phyloP scores from a whole-genome alignment of 2,797 vertebrate genomes.

The Halcyon badia region DNA sequence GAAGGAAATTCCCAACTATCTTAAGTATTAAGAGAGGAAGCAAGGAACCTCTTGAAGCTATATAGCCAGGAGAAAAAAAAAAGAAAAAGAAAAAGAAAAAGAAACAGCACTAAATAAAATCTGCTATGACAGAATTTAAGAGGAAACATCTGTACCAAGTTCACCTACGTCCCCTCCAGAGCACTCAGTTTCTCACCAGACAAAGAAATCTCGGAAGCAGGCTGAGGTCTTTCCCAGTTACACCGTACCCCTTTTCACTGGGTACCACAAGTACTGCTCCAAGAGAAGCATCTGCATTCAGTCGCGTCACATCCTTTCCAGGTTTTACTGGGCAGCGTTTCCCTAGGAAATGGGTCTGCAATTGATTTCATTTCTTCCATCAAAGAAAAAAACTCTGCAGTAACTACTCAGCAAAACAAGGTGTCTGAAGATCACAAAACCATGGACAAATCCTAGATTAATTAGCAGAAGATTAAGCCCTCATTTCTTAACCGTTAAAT shows the following conservation, averaged over 20 bases:
- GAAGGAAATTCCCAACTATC: background rate
- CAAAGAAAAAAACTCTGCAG: background rate
- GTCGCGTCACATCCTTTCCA: accelerated
- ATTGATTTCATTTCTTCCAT: accelerated
- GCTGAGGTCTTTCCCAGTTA: background rate
- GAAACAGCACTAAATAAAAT: background rate
- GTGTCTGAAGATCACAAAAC: background rate
- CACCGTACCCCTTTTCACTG: background rate
- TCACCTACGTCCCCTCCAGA: background rate
- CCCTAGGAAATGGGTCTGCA: background rate
- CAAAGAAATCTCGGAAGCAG: background rate
- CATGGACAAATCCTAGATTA: background rate
- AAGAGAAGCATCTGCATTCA: background rate
- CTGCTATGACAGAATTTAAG: background rate
- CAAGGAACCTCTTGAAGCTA: background rate
- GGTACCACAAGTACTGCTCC: background rate
- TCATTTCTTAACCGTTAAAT: background rate
- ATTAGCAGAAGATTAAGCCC: background rate
- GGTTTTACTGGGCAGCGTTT: background rate
- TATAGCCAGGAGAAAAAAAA: background rate
- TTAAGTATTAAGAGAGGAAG: background rate
- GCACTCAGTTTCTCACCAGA: background rate
- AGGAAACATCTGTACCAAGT: slow-evolving; percentile 23
- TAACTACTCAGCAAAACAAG: background rate
- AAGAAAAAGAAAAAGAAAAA: accelerated